Base-by-base conservation (phyloP, 2,797 vertebrate species). In the Scyliorhinus canicula region DNA sequence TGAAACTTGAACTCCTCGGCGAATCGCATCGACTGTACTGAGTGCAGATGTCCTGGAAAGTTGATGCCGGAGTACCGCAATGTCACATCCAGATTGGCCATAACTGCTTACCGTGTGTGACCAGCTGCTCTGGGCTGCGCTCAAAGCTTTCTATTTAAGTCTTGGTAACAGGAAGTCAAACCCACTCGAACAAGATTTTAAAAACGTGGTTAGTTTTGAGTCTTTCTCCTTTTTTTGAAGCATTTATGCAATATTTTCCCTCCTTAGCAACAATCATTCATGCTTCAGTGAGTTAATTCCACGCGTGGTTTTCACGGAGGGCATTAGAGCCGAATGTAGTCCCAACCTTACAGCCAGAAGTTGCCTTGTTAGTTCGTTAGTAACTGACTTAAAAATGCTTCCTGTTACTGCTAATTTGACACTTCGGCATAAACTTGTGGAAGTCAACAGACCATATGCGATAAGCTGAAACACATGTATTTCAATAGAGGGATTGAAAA, bases 31-130 rank as follows among this genome's bases (percentile, higher is more conserved):
- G 98, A 98, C 50, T 98, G 97, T 95, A 97, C 96, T 0, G 97
- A 98, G 96, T 98, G 98, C 77, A 98, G 95, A 95, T 98, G 97
- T 52, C 98, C 98, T 0, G 98, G 98, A 95, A 98, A 97, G 0
- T 52, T n/a, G 95, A 98, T 96, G 71, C 97, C 97, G 0, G 96
- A 96, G 93, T 98, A 97, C 35, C 82, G 96, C 96, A 98, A 98
- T 0, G 95, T 97, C 93, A 97, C 97, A 57, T 97, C 96, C 95
- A 98, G 93, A 28, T 97, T 96, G 71, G 96, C 97, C 98, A 98
- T 98, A 91, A 95, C 95, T 31, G 26, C 19, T 12, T 55, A 31
- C 93, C n/a, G 26, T 35, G 28, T 35, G 67, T 55, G 21, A 91
- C 44, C 57, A 35, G 44, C 28, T 94, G 26, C 93, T 31, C 1